Conservation (phyloP, 2,113 vertebrate species). For the Leuciscus idus region DNA sequence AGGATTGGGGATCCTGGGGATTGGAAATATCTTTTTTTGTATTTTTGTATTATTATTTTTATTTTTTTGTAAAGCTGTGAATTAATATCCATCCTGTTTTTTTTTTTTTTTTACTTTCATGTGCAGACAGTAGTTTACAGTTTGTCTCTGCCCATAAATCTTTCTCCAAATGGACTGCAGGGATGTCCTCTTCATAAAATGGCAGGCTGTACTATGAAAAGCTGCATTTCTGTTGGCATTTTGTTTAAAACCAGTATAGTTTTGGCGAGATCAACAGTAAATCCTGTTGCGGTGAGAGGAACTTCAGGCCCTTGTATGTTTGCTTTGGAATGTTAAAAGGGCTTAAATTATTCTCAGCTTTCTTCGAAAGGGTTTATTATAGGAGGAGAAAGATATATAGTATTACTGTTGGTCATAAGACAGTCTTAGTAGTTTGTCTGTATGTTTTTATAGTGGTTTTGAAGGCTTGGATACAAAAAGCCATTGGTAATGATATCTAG, state of each 20-base stretch:
- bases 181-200: neutral
- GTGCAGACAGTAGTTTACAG: neutral
- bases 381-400: conserved; percentile 1
- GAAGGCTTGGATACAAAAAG: conserved; percentile 31
- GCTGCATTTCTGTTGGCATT: conserved; percentile 22
- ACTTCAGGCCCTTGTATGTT: conserved; percentile 29
- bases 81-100: neutral
- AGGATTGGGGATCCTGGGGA: no score
- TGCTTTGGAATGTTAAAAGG: conserved; percentile 24
- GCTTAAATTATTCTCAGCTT: conserved; percentile 42
- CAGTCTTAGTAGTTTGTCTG: conserved; percentile 15
- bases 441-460: conserved; percentile 44
- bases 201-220: neutral
- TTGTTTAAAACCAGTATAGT: conserved; percentile 8
- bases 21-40: no score
- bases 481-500: conserved; percentile 39
- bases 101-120: neutral
- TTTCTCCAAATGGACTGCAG: neutral
- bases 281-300: conserved; percentile 16
- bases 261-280: conserved; percentile 27
- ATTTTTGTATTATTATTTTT: neutral
- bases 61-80: neutral
- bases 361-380: neutral
- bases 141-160: conserved; percentile 13
- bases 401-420: neutral